Conservation (phyloP, 2,797 vertebrate species). For the Austrolebias charrua region DNA sequence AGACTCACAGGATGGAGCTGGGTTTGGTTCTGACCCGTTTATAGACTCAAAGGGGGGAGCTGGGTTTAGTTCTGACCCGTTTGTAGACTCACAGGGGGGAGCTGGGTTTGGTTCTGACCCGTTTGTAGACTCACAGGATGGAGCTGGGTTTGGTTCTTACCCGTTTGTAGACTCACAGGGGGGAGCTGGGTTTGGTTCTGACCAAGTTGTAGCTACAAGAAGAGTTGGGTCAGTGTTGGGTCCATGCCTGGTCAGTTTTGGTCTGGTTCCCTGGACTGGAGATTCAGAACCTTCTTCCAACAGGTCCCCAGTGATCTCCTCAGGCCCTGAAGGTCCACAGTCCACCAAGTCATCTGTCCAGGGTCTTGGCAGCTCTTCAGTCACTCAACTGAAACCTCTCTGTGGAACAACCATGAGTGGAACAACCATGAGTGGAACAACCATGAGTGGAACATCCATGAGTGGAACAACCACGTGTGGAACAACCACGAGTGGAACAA, state of each 20-base stretch:
- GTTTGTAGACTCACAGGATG: background rate
- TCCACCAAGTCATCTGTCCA: too few species aligned
- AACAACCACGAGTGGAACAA: too few species aligned
- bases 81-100: background rate
- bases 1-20: conserved; percentile 2
- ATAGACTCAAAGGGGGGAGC: accelerated
- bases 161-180: conserved; percentile 16
- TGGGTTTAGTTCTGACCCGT: background rate
- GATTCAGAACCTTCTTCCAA: conserved; percentile 72
- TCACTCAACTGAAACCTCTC: conserved; percentile 57
- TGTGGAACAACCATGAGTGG: too few species aligned
- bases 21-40: accelerated
- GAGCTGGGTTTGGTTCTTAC: background rate
- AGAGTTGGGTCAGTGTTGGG: conserved; percentile 19
- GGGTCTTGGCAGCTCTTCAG: conserved; percentile 68
- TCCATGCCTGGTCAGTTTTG: too few species aligned
- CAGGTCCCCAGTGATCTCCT: conserved; percentile 60
- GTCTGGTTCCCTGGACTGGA: too few species aligned
- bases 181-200: conserved; percentile 16
- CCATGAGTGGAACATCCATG: too few species aligned
- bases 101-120: conserved; percentile 4
- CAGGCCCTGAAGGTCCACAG: conserved; percentile 49
- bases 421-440: too few species aligned
- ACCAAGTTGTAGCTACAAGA: conserved; percentile 3
- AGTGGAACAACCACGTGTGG: too few species aligned